Conservation (phyloP, 1,140 invertebrate species). For the Gonatopus flavifemur region DNA sequence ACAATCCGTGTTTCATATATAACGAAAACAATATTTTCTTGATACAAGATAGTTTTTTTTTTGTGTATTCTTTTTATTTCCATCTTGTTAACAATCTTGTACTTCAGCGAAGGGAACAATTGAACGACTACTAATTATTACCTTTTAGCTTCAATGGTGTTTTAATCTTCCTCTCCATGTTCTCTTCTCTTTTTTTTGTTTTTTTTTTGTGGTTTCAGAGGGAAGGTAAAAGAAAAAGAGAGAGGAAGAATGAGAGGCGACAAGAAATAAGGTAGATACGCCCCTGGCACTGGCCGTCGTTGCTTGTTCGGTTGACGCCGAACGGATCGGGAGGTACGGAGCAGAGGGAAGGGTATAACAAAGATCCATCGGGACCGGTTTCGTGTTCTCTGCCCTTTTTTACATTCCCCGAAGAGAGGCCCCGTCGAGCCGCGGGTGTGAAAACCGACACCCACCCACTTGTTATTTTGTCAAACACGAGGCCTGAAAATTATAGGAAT, state of each 20-base stretch:
- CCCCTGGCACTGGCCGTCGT: constrained; percentile 15
- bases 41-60: too few species aligned
- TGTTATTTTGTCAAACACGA: constrained; percentile 58
- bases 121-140: too few species aligned
- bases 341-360: constrained; percentile 34
- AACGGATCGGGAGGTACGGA: constrained; percentile 8
- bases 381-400: constrained; percentile 43
- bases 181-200: too few species aligned
- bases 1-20: too few species aligned
- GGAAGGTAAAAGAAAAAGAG: too few species aligned
- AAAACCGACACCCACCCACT: constrained; percentile 59
- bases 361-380: constrained; percentile 59
- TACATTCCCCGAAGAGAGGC: constrained; percentile 47
- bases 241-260: constrained; percentile 1
- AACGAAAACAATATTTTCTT: too few species aligned
- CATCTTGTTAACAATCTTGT: too few species aligned
- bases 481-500: constrained; percentile 54
- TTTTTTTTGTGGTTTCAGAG: too few species aligned
- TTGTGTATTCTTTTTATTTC: too few species aligned
- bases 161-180: too few species aligned
- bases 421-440: constrained; percentile 53
- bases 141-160: too few species aligned
- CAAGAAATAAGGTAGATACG: constrained; percentile 13
- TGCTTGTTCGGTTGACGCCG: constrained; percentile 24
- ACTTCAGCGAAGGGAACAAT: too few species aligned